Conservation (phyloP, 1,140 invertebrate genomes). For the Gryllus bimaculatus region DNA sequence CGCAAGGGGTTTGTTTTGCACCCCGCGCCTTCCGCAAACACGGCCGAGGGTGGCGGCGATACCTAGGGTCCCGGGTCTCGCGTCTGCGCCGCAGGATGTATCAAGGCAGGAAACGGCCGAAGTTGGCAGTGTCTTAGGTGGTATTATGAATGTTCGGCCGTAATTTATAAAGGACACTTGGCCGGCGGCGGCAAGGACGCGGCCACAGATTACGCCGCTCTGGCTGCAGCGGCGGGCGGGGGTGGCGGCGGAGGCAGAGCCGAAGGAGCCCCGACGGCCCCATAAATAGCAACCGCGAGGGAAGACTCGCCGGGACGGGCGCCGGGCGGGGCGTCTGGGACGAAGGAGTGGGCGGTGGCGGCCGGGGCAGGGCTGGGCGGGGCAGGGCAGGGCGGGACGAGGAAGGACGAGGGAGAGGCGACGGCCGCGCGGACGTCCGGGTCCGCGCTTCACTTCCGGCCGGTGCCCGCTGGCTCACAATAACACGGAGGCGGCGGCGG, state of each 20-base stretch:
- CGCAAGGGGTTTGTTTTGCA: background rate
- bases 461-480: background rate
- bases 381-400: background rate
- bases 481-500: background rate
- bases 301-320: background rate
- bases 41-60: background rate
- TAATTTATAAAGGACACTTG: slow-evolving; percentile 1
- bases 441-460: background rate
- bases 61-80: background rate
- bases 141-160: slow-evolving; percentile 3
- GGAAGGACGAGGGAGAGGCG: background rate
- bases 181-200: background rate
- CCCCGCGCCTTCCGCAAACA: background rate
- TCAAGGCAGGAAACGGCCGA: background rate
- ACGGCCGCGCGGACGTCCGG: background rate
- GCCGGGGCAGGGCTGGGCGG: too few species aligned
- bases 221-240: too few species aligned
- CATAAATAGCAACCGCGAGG: background rate
- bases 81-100: background rate
- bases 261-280: background rate
- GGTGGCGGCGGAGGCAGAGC: background rate
- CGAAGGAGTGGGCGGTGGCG: background rate
- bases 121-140: background rate
- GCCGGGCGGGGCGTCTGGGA: background rate
- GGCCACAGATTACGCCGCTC: background rate